Evolutionary conservation across 2,797 vertebrate genomes (phyloP), one percentile per base, ranked within the genome.

Genomic region (Propithecus deckenii): DNA sequence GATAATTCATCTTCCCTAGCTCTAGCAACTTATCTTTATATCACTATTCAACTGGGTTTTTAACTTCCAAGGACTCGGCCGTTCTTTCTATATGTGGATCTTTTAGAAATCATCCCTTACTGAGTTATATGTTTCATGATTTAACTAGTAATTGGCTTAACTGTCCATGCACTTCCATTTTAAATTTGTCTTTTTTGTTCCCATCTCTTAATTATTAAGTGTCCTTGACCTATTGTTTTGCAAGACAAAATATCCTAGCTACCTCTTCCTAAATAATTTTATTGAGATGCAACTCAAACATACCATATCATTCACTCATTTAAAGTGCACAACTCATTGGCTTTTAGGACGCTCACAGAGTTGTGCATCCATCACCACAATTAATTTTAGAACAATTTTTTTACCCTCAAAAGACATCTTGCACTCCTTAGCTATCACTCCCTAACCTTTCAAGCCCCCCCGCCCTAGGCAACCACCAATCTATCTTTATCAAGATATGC

Each of bases 191-290:
- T 69, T 92, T 74, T 28, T 28, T 63, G 23, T 92, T 12, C 1
- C n/a, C 0, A 9, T 71, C 57, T 87, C 15, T 89, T 75, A 74
- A 43, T 61, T 55, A 86, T 95, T 93, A 98, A 95, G 69, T 84
- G n/a, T 52, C 43, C 55, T 97, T 96, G 80, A 71, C 46, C 63
- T 97, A 93, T 25, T 23, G 22, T 91, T 86, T 74, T 96, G 89
- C 63, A 83, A 95, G 80, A 93, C 32, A 97, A 92, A 94, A 92
- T 93, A 91, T 95, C 95, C 85, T n/a, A 92, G 92, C 80, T 83
- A 93, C 80, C 80, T 38, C 71, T 48, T 69, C 43, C 78, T 4
- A 59, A 78, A 43, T 7, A 81, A 15, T 12, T 78, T 87, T 65
- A 85, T 65, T 57, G n/a, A 94, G 20, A n/a, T 43, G 57, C 25